phyloP scores from a whole-genome alignment of 2,797 vertebrate genomes.

The Vespertilio murinus region DNA sequence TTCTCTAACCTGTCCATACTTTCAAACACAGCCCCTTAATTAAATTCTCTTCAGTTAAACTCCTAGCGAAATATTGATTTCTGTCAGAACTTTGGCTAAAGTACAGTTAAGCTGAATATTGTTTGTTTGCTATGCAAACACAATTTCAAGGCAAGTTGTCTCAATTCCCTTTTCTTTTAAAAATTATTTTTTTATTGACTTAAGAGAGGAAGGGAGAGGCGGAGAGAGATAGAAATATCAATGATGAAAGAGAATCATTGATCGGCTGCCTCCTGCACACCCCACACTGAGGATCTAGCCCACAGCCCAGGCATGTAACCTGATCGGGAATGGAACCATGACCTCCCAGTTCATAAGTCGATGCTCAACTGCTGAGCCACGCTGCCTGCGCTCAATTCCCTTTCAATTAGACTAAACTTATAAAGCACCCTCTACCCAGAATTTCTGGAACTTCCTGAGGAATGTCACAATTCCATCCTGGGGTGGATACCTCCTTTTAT shows the following conservation, averaged over 20 bases:
- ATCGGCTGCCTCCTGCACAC: no score
- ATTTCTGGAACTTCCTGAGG: not conserved
- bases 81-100: not conserved
- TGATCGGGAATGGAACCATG: no score
- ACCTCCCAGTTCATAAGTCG: no score
- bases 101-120: not conserved
- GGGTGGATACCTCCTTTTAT: not conserved
- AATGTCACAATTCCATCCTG: not conserved
- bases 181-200: no score
- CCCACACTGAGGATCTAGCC: no score
- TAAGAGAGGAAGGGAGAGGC: no score
- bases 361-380: no score
- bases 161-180: not conserved
- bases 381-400: not conserved
- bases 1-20: not conserved
- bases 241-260: no score
- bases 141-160: not conserved
- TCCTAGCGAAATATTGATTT: not conserved
- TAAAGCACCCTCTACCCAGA: not conserved
- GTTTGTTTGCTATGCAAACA: conserved; percentile 1
- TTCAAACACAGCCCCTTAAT: not conserved
- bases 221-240: no score
- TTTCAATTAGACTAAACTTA: not conserved
- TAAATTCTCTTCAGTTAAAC: not conserved
- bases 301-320: no score